phyloP scores from a whole-genome alignment of 2,888 invertebrate genomes.

The Dicyrtoma fusca region DNA sequence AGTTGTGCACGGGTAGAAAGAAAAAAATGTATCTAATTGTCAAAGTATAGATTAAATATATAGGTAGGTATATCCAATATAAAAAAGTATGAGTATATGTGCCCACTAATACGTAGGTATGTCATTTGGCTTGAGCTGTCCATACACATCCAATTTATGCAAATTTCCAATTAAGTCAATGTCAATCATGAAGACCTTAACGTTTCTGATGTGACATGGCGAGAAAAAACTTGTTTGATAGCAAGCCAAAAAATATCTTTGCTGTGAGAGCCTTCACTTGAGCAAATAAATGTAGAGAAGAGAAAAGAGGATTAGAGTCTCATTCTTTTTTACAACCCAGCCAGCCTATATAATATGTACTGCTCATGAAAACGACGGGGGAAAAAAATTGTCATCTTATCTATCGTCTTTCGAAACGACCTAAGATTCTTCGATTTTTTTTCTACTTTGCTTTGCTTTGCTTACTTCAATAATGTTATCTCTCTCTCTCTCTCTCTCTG shows the following conservation, averaged over 20 bases:
- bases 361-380: too few relatives aligned
- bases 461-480: not conserved
- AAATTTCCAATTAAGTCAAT: slow-evolving; percentile 55
- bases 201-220: slow-evolving; percentile 25
- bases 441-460: too few relatives aligned
- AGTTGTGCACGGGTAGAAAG: too few relatives aligned
- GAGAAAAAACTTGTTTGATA: slow-evolving; percentile 41
- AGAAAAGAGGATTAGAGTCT: slow-evolving; percentile 37
- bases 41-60: too few relatives aligned
- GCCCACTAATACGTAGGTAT: too few relatives aligned
- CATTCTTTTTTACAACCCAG: slow-evolving; percentile 20
- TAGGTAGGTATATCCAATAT: too few relatives aligned
- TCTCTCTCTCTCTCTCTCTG: slow-evolving; percentile 7
- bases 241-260: slow-evolving; percentile 32
- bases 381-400: slow-evolving; percentile 39
- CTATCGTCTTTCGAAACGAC: slow-evolving; percentile 26
- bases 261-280: slow-evolving; percentile 14
- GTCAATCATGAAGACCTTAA: slow-evolving; percentile 47
- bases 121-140: slow-evolving; percentile 9
- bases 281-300: slow-evolving; percentile 15
- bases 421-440: slow-evolving; percentile 23
- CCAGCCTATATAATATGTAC: not conserved
- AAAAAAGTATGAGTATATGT: too few relatives aligned
- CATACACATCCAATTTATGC: slow-evolving; percentile 47
- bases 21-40: too few relatives aligned